Evolutionary conservation across 2,888 invertebrate species (phyloP), one percentile per base, ranked within the genome.

Genomic region (Palloptera scutellata): DNA sequence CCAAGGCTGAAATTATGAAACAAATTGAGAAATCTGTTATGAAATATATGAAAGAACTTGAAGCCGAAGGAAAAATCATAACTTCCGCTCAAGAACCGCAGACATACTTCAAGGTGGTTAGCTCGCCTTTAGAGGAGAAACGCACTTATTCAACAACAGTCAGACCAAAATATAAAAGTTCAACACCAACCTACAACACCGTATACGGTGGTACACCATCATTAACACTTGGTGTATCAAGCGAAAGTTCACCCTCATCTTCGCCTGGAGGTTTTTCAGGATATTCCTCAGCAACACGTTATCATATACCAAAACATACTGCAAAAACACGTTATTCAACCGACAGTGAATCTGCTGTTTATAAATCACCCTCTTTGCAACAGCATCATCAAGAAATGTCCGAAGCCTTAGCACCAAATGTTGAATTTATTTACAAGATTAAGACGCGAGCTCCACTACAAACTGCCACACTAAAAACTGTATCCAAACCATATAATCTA

Each of bases 1-100:
- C 83, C 6, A 85, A 82, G 67, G 79, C 81, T 0, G 83, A 85
- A 70, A 82, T 85, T 3, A 78, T 85, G 70, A 83, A 81, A 54
- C 84, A 85, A 61, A 85, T 85, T 52, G 85, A 85, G 60, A 81
- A 85, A 59, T 84, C 85, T 0, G 85, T 85, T 0, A 81, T 84
- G 13, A 83, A 83, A 70, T 85, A 85, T 61, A 85, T 85, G 83
- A 83, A 82, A 61, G 83, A 82, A 53, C 72, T 85, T 67, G 84
- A 85, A 67, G 81, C 81, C 1, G 82, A 83, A 60, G 84, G 83
- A 1, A 84, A 84, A 52, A 80, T 83, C 4, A 73, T 81, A 1
- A 76, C 82, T 2, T 72, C 81, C 8, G 72, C 78, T 3, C 69
- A 77, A 61, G 73, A 79, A 40, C 72, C 78, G 8, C 83, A 82